Evolutionary conservation across 1,140 invertebrate species (phyloP), one percentile per base, ranked within the genome.

Genomic region (Bombus sibiricus): DNA sequence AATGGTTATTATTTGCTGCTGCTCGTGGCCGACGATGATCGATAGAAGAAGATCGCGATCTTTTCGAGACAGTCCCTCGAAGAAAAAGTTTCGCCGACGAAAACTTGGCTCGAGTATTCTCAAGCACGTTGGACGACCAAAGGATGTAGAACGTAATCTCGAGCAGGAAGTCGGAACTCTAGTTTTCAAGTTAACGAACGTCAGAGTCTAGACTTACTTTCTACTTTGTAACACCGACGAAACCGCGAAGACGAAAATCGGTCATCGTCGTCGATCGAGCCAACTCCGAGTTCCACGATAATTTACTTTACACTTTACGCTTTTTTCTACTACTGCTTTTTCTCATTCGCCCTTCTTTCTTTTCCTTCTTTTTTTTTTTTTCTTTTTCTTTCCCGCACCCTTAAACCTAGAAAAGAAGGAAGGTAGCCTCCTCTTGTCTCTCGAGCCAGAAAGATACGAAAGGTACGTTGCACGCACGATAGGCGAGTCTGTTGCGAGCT

Each of bases 91-190:
- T 86, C 66, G 34, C 77, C 72, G 41, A 53, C 64, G 76, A 89
- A 86, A 89, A 89, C 88, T 89, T 84, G 84, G 85, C 47, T 75
- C 88, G 81, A 83, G 84, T 81, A 53, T 59, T 62, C 62, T 59
- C 73, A 66, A 86, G 76, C 74, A 75, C 75, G 74, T 12, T 15
- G 64, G 3, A 66, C 82, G 64, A 32, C 37, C 84, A 62, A 69
- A 81, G n/a, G 71, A 85, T 73, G 71, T 81, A 81, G 71, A 37
- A 59, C 59, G 84, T 74, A 81, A 81, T 81, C 71, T 81, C 59
- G 78, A 81, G 71, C 28, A 53, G 34, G 10, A 39, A 81, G 62
- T 79, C 62, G 43, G 73, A 85, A 81, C 69, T 85, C 47, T 37
- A 81, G 84, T 85, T 81, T 69, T 80, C 79, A 53, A 80, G 83